Conservation (phyloP, 1,140 invertebrate species). For the Drosophila hydei region DNA sequence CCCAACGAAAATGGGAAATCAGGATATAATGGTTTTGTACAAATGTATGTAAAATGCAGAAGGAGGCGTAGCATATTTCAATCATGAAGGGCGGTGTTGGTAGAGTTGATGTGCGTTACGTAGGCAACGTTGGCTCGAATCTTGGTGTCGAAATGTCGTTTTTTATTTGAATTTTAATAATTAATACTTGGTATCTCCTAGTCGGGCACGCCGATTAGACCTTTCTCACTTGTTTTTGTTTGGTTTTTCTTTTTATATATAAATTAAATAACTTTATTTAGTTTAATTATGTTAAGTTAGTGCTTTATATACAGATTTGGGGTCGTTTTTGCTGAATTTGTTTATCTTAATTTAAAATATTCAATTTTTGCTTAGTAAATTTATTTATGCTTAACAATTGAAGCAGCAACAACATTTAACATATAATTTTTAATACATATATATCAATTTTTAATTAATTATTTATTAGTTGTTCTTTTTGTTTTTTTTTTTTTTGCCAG, state of each 20-base stretch:
- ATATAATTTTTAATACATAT: slow-evolving; percentile 59
- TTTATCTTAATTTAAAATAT: slow-evolving; percentile 65
- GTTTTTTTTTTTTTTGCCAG: slow-evolving; percentile 15
- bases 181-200: no score
- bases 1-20: no score
- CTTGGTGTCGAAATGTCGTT: no score
- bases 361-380: slow-evolving; percentile 66
- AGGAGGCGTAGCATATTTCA: no score
- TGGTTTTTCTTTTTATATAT: slow-evolving; percentile 55
- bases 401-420: slow-evolving; percentile 81
- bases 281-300: slow-evolving; percentile 68
- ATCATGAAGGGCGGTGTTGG: no score
- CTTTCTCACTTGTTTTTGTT: slow-evolving; percentile 46
- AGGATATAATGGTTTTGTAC: no score
- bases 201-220: no score
- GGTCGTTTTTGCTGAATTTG: slow-evolving; percentile 29
- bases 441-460: slow-evolving; percentile 35
- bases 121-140: no score
- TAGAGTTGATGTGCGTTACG: no score
- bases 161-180: no score
- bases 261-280: slow-evolving; percentile 83
- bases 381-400: slow-evolving; percentile 76
- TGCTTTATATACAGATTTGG: slow-evolving; percentile 68
- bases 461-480: slow-evolving; percentile 14
- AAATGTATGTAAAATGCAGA: no score